Percentiles rank a stretch among this genome's conserved stretches.
These are phyloP conservation scores for Rousettus leschenaultii DNA, from an alignment of 2,113 vertebrate genomes.

Conservation along the genomic window DNA sequence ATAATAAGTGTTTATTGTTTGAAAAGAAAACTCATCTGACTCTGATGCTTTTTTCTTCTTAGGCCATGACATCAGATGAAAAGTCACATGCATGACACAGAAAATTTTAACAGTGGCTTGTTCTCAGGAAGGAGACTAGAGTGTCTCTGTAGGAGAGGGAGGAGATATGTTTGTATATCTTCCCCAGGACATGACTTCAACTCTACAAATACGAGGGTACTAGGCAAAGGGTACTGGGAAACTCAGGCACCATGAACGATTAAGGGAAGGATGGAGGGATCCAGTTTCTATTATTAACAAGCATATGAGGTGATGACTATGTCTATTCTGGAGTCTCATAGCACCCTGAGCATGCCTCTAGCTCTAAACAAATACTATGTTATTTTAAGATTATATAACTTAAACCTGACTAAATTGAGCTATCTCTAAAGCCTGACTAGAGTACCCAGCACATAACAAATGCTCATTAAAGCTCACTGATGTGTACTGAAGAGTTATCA, in stretches of 20 bases:
- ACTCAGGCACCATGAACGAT: background rate
- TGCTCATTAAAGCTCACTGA: slow-evolving; percentile 32
- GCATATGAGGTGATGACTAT: background rate
- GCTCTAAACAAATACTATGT: slow-evolving; percentile 6
- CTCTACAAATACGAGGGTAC: background rate
- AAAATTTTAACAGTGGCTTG: background rate
- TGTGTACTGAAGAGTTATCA: background rate
- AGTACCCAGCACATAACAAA: background rate
- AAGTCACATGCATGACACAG: background rate
- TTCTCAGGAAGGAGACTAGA: background rate
- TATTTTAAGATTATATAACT: slow-evolving; percentile 29
- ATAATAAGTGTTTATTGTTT: background rate
- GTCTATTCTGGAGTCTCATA: background rate
- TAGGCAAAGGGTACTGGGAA: background rate
- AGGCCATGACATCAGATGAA: background rate
- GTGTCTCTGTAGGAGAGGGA: background rate
- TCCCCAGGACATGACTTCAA: background rate
- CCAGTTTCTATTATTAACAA: slow-evolving; percentile 20
- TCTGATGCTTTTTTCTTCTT: background rate
- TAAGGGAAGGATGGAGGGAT: background rate
- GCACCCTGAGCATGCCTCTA: background rate
- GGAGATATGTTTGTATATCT: too few relatives aligned
- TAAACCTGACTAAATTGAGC: background rate
- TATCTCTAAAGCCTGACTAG: slow-evolving; percentile 6
- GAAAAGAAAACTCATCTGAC: background rate